phyloP scores from a whole-genome alignment of 2,797 vertebrate genomes.

The Microchirus variegatus region DNA sequence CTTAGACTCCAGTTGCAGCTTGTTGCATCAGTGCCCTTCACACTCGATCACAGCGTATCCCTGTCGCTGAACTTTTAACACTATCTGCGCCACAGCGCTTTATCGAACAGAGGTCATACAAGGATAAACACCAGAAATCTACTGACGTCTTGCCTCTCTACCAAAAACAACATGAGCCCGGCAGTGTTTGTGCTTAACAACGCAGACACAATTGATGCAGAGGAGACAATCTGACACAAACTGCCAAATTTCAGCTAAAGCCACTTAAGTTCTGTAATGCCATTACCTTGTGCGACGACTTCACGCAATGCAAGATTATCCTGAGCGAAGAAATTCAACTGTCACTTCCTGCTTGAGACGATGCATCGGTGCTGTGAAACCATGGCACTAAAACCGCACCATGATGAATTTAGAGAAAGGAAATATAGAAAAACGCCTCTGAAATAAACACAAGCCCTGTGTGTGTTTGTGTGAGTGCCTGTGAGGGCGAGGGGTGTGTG shows the following conservation, averaged over 20 bases:
- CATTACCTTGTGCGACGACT: constrained; percentile 52
- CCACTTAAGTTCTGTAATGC: constrained; percentile 3
- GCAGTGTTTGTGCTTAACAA: not conserved
- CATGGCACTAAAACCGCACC: constrained; percentile 54
- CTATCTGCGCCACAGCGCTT: constrained; percentile 13
- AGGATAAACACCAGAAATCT: constrained; percentile 2
- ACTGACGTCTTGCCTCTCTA: not conserved
- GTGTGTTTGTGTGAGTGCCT: constrained; percentile 8
- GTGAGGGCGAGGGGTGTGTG: not conserved
- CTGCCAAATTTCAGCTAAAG: not conserved
- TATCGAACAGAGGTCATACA: not conserved
- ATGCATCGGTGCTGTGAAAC: constrained; percentile 36
- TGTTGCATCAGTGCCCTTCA: constrained; percentile 63
- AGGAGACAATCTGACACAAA: constrained; percentile 4
- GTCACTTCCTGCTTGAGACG: constrained; percentile 58
- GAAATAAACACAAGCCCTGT: constrained; percentile 41
- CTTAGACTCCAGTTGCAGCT: constrained; percentile 49
- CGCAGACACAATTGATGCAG: not conserved
- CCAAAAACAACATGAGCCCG: not conserved
- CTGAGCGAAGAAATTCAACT: constrained; percentile 44
- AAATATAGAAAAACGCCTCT: constrained; percentile 44
- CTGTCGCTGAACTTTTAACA: constrained; percentile 8
- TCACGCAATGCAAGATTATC: constrained; percentile 37
- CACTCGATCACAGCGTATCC: constrained; percentile 40
- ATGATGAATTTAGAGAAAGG: constrained; percentile 58